phyloP scores from a whole-genome alignment of 2,113 vertebrate species.

The Stictonetta naevosa region DNA sequence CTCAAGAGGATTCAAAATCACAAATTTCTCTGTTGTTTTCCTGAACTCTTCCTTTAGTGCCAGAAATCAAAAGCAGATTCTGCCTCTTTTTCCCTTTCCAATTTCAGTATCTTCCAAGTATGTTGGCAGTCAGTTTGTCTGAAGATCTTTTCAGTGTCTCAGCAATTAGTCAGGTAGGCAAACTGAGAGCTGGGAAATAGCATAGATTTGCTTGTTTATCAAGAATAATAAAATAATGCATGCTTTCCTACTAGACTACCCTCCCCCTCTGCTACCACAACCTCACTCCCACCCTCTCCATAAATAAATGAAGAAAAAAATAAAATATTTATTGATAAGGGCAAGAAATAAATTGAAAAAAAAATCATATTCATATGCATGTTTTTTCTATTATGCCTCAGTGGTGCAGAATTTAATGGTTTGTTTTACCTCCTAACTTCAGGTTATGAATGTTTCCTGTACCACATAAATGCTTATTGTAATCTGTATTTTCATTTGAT shows the following conservation, averaged over 20 bases:
- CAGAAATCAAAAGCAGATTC: conserved; percentile 8
- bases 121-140: background rate
- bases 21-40: background rate
- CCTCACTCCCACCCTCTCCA: too few species aligned
- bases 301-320: background rate
- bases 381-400: background rate
- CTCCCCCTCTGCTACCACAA: background rate
- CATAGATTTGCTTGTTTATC: background rate
- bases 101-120: background rate
- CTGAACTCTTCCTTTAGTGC: background rate
- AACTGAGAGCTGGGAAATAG: background rate
- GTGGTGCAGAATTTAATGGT: background rate
- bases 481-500: background rate
- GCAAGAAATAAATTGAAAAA: background rate
- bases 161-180: background rate
- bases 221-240: background rate
- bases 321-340: background rate
- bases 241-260: background rate
- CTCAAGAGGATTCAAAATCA: background rate
- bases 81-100: background rate
- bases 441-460: background rate
- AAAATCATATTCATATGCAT: background rate
- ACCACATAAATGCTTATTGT: background rate
- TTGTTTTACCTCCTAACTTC: background rate
- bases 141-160: background rate